Conservation (phyloP, 2,797 vertebrate species). For the Vultur gryphus region DNA sequence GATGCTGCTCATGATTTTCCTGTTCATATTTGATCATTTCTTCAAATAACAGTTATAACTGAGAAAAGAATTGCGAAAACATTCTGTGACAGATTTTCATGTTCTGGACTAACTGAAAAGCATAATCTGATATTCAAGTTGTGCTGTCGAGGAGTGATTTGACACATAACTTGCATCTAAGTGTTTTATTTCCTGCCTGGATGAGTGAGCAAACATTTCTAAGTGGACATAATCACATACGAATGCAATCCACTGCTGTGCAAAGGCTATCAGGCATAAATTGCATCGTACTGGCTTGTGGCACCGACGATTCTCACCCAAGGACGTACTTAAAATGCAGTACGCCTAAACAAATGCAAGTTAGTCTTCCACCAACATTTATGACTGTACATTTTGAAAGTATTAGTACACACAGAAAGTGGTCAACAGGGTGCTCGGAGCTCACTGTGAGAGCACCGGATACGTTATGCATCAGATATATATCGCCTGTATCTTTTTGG, state of each 20-base stretch:
- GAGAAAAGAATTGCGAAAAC: slow-evolving; percentile 58
- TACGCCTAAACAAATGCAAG: background rate
- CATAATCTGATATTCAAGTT: slow-evolving; percentile 23
- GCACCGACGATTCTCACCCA: background rate
- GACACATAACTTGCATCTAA: background rate
- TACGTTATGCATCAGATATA: background rate
- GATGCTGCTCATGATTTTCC: slow-evolving; percentile 51
- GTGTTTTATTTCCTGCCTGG: background rate
- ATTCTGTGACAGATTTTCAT: slow-evolving; percentile 26
- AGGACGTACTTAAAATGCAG: background rate
- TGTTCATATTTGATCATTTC: slow-evolving; percentile 49
- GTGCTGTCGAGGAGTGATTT: slow-evolving; percentile 6
- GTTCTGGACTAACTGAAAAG: slow-evolving; percentile 39
- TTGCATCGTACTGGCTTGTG: background rate
- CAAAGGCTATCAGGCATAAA: background rate
- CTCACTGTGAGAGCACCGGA: background rate
- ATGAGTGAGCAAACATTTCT: background rate
- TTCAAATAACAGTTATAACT: slow-evolving; percentile 59
- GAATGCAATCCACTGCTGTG: background rate
- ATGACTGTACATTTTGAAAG: background rate
- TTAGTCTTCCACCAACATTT: background rate
- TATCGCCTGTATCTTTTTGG: background rate
- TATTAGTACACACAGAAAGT: accelerated
- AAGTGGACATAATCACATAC: background rate
- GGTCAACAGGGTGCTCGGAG: background rate